Percentiles rank a stretch among this genome's conserved stretches.
phyloP scores from a whole-genome alignment of 2,797 vertebrate genomes.

The Poecilia velifera region DNA sequence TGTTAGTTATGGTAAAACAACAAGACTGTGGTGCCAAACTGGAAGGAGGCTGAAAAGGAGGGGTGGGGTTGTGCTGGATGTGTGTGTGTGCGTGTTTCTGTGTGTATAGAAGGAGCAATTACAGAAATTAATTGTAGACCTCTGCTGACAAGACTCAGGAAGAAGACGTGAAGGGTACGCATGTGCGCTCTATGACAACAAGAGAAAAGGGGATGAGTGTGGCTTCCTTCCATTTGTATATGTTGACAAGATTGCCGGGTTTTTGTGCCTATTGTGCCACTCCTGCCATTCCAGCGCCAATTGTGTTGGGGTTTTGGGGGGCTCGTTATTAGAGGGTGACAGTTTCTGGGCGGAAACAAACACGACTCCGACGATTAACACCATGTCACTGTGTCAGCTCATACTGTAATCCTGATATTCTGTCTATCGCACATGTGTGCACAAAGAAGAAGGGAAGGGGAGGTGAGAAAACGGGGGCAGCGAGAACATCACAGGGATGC shows the following conservation, averaged over 20 bases:
- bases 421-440: conserved; percentile 76
- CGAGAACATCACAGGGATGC: conserved; percentile 60
- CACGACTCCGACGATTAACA: conserved; percentile 79
- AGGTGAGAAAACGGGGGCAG: conserved; percentile 59
- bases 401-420: conserved; percentile 81
- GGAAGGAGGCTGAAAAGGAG: conserved; percentile 41
- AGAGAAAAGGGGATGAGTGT: conserved; percentile 68
- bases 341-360: conserved; percentile 82
- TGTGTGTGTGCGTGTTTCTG: conserved; percentile 16
- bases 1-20: conserved; percentile 41
- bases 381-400: conserved; percentile 79
- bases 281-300: conserved; percentile 71
- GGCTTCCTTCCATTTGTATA: conserved; percentile 74
- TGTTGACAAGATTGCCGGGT: conserved; percentile 78
- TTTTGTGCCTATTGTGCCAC: conserved; percentile 78
- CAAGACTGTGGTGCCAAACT: conserved; percentile 46
- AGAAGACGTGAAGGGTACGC: conserved; percentile 67
- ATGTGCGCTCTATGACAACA: conserved; percentile 75
- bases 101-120: conserved; percentile 57
- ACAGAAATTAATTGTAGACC: conserved; percentile 79
- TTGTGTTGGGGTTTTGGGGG: conserved; percentile 74
- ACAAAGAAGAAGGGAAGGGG: conserved; percentile 38
- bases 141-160: conserved; percentile 73
- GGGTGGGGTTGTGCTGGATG: conserved; percentile 42
- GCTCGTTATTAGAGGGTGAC: conserved; percentile 79